phyloP scores from a whole-genome alignment of 2,888 invertebrate species.

The Invenusta paracnida region DNA sequence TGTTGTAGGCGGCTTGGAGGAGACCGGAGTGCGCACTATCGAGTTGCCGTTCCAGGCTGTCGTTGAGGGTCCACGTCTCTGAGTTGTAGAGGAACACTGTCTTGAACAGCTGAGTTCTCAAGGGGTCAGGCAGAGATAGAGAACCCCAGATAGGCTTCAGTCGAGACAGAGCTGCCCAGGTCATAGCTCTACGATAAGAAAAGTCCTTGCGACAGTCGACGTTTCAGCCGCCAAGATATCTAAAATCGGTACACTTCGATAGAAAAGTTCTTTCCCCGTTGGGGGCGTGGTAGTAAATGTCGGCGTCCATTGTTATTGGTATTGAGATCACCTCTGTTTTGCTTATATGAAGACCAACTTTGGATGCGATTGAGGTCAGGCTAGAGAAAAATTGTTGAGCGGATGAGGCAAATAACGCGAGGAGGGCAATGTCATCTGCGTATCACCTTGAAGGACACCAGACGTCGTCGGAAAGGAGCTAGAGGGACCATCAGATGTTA shows the following conservation, averaged over 20 bases:
- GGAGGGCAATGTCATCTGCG: background rate
- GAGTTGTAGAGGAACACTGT: constrained; percentile 26
- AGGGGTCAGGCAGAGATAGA: background rate
- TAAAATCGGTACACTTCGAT: background rate
- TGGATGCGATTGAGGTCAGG: background rate
- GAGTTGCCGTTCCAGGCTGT: background rate
- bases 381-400: background rate
- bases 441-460: background rate
- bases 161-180: constrained; percentile 16
- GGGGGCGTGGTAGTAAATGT: constrained; percentile 2
- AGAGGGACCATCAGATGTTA: background rate
- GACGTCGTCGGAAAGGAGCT: background rate
- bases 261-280: background rate
- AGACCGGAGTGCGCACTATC: constrained; percentile 22
- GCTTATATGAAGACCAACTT: background rate
- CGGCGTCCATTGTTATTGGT: background rate
- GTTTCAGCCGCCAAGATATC: background rate
- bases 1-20: background rate
- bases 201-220: constrained; percentile 2
- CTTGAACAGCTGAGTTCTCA: constrained; percentile 17
- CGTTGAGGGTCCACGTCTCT: background rate
- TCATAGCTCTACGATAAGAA: background rate
- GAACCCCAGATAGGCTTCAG: background rate
- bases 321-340: background rate
- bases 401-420: background rate